These are phyloP conservation scores for Aleiodes sp. DNA, from an alignment of 1,140 invertebrate genomes.

Conservation along the genomic window DNA sequence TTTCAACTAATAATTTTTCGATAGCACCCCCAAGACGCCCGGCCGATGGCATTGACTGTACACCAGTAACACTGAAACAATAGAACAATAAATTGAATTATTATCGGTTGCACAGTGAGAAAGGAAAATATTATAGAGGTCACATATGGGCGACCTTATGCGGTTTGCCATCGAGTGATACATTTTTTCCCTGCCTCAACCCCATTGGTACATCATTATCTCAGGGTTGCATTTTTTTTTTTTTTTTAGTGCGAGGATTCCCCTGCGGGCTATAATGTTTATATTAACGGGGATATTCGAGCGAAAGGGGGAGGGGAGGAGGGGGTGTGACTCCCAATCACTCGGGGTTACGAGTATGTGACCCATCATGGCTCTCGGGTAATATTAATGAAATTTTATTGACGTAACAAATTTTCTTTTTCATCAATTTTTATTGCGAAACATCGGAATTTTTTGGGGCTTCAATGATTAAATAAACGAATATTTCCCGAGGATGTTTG, in stretches of 20 bases:
- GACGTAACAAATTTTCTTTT: no score
- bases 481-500: no score
- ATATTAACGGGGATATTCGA: constrained; percentile 56
- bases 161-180: background rate
- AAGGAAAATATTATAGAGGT: constrained; percentile 15
- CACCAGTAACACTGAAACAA: constrained; percentile 18
- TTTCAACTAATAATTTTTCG: constrained; percentile 55
- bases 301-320: constrained; percentile 38
- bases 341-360: constrained; percentile 51
- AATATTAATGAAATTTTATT: background rate
- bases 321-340: constrained; percentile 42
- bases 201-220: constrained; percentile 21
- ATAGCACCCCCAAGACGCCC: constrained; percentile 50
- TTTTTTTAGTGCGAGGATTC: constrained; percentile 4
- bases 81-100: constrained; percentile 29
- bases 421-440: no score
- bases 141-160: constrained; percentile 38
- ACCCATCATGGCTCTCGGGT: constrained; percentile 34
- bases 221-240: background rate
- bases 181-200: constrained; percentile 1
- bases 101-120: background rate
- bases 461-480: no score
- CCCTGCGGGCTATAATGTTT: constrained; percentile 58
- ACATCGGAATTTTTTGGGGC: no score
- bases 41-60: constrained; percentile 48